Conservation (phyloP, 2,797 vertebrate species). For the Falco biarmicus region DNA sequence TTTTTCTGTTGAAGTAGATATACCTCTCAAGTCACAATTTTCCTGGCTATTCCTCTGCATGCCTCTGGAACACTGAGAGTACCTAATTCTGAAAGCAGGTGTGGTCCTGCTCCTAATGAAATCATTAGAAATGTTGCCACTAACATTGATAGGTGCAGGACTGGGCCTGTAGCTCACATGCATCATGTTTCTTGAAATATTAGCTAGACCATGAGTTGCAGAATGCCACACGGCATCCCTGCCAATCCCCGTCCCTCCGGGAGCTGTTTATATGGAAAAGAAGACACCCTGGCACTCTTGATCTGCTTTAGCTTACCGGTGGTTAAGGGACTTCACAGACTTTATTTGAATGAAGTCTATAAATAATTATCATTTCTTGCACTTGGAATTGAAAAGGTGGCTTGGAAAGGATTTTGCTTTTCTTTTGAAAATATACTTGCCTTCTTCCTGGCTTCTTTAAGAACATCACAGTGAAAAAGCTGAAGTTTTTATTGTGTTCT, state of each 20-base stretch:
- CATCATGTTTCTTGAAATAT: slow-evolving; percentile 31
- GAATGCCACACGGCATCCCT: background rate
- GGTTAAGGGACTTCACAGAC: background rate
- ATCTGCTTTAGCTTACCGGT: background rate
- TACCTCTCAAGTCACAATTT: background rate
- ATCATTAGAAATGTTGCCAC: slow-evolving; percentile 9
- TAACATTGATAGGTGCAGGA: slow-evolving; percentile 24
- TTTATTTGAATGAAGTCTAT: background rate
- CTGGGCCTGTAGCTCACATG: background rate
- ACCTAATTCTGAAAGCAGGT: slow-evolving; percentile 15
- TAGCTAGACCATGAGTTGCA: slow-evolving; percentile 9
- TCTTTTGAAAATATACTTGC: slow-evolving; percentile 12
- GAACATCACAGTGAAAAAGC: background rate
- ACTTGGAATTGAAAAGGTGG: background rate
- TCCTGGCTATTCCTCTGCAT: background rate
- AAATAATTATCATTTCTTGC: background rate
- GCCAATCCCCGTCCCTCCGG: background rate
- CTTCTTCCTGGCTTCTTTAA: slow-evolving; percentile 18
- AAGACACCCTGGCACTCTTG: background rate
- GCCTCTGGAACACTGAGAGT: background rate
- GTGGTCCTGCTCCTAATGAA: slow-evolving; percentile 51
- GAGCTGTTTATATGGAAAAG: background rate
- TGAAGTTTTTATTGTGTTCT: background rate
- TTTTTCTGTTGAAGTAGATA: background rate
- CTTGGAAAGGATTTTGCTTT: background rate